Conservation (phyloP, 2,888 invertebrate species). For the Stenichneumon culpator region DNA sequence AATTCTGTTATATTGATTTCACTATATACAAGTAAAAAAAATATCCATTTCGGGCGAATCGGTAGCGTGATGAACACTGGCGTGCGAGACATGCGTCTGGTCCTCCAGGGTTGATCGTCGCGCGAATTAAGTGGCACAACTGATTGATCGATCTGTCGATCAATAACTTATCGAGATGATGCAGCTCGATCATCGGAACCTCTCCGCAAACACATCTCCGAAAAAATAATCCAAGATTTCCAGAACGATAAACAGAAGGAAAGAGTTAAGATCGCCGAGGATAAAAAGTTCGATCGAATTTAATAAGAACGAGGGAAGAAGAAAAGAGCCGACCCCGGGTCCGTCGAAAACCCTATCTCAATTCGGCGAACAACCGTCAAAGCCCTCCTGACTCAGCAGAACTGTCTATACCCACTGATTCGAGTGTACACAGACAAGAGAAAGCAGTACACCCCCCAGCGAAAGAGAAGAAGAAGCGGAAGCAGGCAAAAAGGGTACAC, state of each 20-base stretch:
- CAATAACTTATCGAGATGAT: neutral
- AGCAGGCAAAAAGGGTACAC: conserved; percentile 3
- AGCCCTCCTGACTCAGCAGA: conserved; percentile 15
- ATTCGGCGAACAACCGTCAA: conserved; percentile 16
- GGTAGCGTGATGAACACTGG: neutral
- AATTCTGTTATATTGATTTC: neutral
- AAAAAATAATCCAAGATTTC: neutral
- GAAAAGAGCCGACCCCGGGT: neutral
- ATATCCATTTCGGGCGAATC: neutral
- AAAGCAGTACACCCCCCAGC: neutral
- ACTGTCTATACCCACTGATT: conserved; percentile 9
- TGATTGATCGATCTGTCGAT: neutral
- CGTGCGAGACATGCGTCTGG: neutral
- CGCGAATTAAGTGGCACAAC: neutral
- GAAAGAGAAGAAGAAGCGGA: neutral
- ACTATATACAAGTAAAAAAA: neutral
- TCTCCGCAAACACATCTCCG: neutral
- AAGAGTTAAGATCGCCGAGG: neutral
- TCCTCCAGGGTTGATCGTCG: too few species aligned
- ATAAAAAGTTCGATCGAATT: conserved; percentile 7
- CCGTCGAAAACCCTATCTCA: neutral
- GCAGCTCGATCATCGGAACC: too few species aligned
- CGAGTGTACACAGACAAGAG: neutral
- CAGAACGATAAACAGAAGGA: neutral
- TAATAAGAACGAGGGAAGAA: conserved; percentile 15